Evolutionary conservation across 2,888 invertebrate species (phyloP), one percentile per base, ranked within the genome.

Genomic region (Acronicta alni): DNA sequence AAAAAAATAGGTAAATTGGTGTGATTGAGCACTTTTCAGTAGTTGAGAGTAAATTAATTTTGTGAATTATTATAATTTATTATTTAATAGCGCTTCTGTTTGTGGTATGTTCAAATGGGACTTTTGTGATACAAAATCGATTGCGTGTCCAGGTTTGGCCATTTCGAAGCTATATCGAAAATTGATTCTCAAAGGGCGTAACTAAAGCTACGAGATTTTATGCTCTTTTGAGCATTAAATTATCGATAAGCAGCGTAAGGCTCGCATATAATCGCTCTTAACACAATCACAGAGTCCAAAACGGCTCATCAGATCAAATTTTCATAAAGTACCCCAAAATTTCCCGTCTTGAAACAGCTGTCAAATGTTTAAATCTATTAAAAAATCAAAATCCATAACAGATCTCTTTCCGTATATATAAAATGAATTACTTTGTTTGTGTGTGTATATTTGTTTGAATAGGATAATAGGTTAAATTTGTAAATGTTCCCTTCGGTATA

Each of bases 391-490:
- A 76, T 69, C 65, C 71, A 67, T 46, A 67, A 72, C 80, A 86
- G 89, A 91, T 90, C 89, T 90, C 90, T 88, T 80, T 86, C 80
- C 76, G 47, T 72, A 81, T 77, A 56, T 82, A 80, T 76, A 55
- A 69, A 72, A 71, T 59, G 35, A 65, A 53, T 59, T 64, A 54
- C 58, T 79, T 88, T 82, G 84, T 87, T 89, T 87, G 88, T 90
- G 89, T 89, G 89, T 92, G 92, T 92, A 93, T 91, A 92, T 92
- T 91, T 89, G 92, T 92, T 93, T 89, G 84, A 75, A 60, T 90
- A 91, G 88, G 81, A 79, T 88, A 91, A 85, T 93, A 92, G 91
- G 87, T 87, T 91, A 89, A 90, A 91, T 90, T 88, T 91, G 90
- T 91, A 90, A 91, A 91, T 89, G 85, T 86, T 84, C 82, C 82